These are phyloP conservation scores for Coregonus ussuriensis DNA, from an alignment of 2,797 vertebrate species.

Conservation along the genomic window DNA sequence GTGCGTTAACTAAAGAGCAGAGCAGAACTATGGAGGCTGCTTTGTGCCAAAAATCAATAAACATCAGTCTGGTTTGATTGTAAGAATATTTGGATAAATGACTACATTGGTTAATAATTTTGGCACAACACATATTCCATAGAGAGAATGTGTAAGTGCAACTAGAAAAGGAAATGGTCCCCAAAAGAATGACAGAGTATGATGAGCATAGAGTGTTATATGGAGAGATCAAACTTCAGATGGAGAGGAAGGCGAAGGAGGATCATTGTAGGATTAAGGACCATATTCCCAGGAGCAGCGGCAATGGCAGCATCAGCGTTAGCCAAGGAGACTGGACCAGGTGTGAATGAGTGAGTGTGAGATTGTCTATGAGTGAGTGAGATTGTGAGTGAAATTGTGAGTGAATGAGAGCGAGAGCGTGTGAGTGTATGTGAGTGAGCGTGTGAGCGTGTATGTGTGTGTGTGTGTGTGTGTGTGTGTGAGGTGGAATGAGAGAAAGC, in stretches of 20 bases:
- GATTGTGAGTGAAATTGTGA: slow-evolving; percentile 12
- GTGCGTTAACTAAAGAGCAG: slow-evolving; percentile 37
- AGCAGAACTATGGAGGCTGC: slow-evolving; percentile 42
- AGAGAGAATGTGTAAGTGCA: slow-evolving; percentile 32
- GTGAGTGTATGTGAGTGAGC: slow-evolving; percentile 16
- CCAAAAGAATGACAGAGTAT: slow-evolving; percentile 27
- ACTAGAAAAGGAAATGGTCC: slow-evolving; percentile 26
- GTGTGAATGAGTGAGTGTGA: slow-evolving; percentile 13
- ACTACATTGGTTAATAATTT: slow-evolving; percentile 8
- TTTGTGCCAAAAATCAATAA: slow-evolving; percentile 34
- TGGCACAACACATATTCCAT: slow-evolving; percentile 35
- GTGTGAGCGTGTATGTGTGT: slow-evolving; percentile 9
- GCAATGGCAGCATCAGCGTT: slow-evolving; percentile 59
- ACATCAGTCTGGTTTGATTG: background rate
- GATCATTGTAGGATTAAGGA: slow-evolving; percentile 39
- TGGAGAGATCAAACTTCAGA: slow-evolving; percentile 36
- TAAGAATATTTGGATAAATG: background rate
- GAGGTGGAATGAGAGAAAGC: slow-evolving; percentile 98
- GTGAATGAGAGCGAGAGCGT: slow-evolving; percentile 18
- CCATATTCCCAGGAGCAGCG: slow-evolving; percentile 55
- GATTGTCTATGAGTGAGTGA: background rate
- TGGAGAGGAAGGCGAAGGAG: slow-evolving; percentile 45
- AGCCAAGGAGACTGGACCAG: slow-evolving; percentile 42
- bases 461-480: slow-evolving; percentile 14
- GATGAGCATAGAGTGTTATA: slow-evolving; percentile 40